phyloP scores from a whole-genome alignment of 2,113 vertebrate genomes.

The Antennarius striatus region DNA sequence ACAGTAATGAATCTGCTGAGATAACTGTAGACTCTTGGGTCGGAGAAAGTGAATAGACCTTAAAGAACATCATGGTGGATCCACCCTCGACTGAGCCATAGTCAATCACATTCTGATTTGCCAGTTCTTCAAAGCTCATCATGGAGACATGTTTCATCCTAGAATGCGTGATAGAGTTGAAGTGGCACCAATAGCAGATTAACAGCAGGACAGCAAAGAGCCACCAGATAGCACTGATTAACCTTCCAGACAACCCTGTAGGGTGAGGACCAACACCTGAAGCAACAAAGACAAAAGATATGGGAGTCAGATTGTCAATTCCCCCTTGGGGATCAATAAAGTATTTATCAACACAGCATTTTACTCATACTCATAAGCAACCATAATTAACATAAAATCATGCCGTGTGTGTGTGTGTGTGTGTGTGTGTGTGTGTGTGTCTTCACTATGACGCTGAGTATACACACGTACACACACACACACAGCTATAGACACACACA shows the following conservation, averaged over 20 bases:
- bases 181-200: slow-evolving; percentile 84
- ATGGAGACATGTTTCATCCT: slow-evolving; percentile 75
- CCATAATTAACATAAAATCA: too few species aligned
- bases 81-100: slow-evolving; percentile 84
- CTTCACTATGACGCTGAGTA: too few species aligned
- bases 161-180: slow-evolving; percentile 71
- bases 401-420: too few species aligned
- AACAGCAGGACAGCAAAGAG: slow-evolving; percentile 85
- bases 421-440: too few species aligned
- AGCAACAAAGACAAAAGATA: neutral
- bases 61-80: slow-evolving; percentile 86
- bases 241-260: slow-evolving; percentile 81
- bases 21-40: too few species aligned
- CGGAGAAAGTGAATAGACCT: slow-evolving; percentile 62
- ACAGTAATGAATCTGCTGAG: too few species aligned
- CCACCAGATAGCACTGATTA: slow-evolving; percentile 88
- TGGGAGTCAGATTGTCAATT: too few species aligned
- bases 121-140: slow-evolving; percentile 86
- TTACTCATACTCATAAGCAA: too few species aligned
- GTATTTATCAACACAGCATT: too few species aligned
- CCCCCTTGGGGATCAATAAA: too few species aligned
- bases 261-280: slow-evolving; percentile 86
- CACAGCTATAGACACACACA: too few species aligned
- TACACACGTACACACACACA: too few species aligned
- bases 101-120: slow-evolving; percentile 83